Base-by-base conservation (phyloP, 2,888 invertebrate species). In the Hetaerina titia region DNA sequence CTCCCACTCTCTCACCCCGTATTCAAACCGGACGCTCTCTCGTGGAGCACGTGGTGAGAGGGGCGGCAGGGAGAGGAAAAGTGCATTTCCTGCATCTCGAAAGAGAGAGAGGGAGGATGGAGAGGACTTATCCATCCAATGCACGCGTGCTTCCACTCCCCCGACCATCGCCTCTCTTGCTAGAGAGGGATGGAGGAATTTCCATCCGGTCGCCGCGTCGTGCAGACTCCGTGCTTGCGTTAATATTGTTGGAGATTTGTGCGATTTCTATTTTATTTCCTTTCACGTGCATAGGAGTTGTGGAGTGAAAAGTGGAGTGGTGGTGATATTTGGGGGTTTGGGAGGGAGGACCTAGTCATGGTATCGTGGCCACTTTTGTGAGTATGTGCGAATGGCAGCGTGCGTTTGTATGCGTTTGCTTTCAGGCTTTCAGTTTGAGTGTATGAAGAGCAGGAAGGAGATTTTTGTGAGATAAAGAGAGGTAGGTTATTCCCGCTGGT, bases 101-200 rank as follows among this genome's bases (percentile, higher is more conserved):
- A 25, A 90, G 1, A 63, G 31, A 90, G 63, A 9, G 25, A 81
- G 25, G n/a, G 25, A 81, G 25, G n/a, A 57, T 89, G 57, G 56
- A 56, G 89, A 58, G 89, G 56, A n/a, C 89, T 89, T 58, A 56
- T 89, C 25, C 81, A 81, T 81, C 57, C 57, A 58, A 89, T 89
- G 45, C 89, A 89, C 58, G 17, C 58, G 45, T 88, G 17, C 88
- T 17, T 88, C 56, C 45, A 11, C 56, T 58, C 89, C 89, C 58
- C 89, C 89, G 15, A 15, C n/a, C 81, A 60, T 13, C 81, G 11
- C 31, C 31, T 31, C n/a, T 22, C 81, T 13, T 11, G 31, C 31
- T 31, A 25, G 69, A 22, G 60, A 60, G 60, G 4, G 60, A n/a
- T n/a, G 60, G 60, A 60, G 60, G 11, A 15, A 60, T 60, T 60